A percentile compares a stretch with the other conserved stretches of the same genome.
Conservation (phyloP, 2,113 vertebrate species). For the Terrapene triunguis region DNA sequence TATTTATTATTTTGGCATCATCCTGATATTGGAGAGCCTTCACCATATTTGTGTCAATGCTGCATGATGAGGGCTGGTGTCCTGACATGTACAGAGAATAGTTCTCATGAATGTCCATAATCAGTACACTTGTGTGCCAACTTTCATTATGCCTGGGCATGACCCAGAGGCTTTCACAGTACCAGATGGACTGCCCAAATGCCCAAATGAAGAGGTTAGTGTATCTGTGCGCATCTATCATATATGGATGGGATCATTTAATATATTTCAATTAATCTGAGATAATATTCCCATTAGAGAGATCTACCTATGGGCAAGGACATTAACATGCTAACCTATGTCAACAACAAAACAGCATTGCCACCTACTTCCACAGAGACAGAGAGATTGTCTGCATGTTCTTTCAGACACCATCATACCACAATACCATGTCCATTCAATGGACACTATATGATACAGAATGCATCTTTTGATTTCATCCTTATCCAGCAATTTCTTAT, state of each 20-base stretch:
- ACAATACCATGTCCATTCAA: background rate
- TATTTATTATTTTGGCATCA: background rate
- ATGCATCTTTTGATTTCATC: accelerated
- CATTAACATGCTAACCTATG: background rate
- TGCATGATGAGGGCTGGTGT: background rate
- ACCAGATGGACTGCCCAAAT: background rate
- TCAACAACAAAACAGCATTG: background rate
- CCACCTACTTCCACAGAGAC: background rate
- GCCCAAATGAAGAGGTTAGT: background rate
- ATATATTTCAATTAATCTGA: background rate
- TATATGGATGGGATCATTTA: background rate
- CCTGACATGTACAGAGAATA: background rate
- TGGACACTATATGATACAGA: background rate
- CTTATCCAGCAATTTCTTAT: background rate
- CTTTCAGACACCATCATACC: background rate
- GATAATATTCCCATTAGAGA: background rate
- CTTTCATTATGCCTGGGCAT: background rate
- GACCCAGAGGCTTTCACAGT: background rate
- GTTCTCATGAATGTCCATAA: background rate
- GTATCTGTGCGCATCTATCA: background rate
- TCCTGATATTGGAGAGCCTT: background rate
- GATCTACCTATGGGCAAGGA: background rate
- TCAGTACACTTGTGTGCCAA: background rate
- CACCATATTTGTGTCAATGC: background rate
- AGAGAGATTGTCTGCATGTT: background rate